Percentiles rank a stretch among this genome's conserved stretches.
Conservation (phyloP, 2,113 vertebrate genomes). For the Xyliphius kryptos region DNA sequence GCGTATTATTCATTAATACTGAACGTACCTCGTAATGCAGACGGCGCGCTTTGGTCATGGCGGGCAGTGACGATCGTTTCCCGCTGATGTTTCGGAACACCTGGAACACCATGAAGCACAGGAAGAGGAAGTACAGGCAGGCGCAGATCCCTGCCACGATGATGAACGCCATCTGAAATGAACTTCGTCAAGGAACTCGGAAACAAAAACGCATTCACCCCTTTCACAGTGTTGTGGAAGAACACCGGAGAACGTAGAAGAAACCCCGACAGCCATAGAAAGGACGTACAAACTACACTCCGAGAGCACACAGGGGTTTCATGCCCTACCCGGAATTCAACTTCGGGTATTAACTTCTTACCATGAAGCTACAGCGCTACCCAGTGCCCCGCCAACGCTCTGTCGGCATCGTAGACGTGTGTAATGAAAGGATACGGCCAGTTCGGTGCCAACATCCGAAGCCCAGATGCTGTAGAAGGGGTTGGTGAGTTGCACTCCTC, state of each 20-base stretch:
- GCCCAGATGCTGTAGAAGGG: slow-evolving; percentile 99
- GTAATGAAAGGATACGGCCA: slow-evolving; percentile 95
- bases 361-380: too few species aligned
- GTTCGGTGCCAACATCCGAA: slow-evolving; percentile 83
- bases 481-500: slow-evolving; percentile 93
- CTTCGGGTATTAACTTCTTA: too few species aligned
- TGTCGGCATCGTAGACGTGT: too few species aligned
- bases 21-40: slow-evolving; percentile 88
- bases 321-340: too few species aligned
- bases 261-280: too few species aligned
- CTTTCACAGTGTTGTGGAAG: too few species aligned
- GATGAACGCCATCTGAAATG: slow-evolving; percentile 91
- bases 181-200: slow-evolving; percentile 47
- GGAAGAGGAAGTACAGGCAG: slow-evolving; percentile 95
- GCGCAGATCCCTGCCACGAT: slow-evolving; percentile 93
- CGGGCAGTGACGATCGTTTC: slow-evolving; percentile 84
- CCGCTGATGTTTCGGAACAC: slow-evolving; percentile 96
- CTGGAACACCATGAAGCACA: slow-evolving; percentile 98
- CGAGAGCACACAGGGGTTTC: too few species aligned
- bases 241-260: too few species aligned
- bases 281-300: too few species aligned
- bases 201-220: neutral
- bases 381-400: too few species aligned
- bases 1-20: too few species aligned
- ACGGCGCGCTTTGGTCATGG: slow-evolving; percentile 87